Evolutionary conservation across 2,113 vertebrate genomes (phyloP), one percentile per base, ranked within the genome.

Genomic region (Eonycteris spelaea): DNA sequence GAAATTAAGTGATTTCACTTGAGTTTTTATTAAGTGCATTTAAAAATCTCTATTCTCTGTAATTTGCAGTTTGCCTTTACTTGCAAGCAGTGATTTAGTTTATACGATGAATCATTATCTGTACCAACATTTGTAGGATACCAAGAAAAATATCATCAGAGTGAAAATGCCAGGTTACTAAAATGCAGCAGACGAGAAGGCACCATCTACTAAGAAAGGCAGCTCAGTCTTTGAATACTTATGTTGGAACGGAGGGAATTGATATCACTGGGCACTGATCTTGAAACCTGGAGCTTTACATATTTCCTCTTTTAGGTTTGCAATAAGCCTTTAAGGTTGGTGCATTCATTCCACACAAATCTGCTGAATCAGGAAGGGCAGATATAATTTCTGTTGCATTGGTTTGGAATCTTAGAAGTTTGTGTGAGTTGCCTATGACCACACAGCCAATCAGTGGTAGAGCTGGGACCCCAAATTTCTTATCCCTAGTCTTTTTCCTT

Each of bases 1-100:
- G 91, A 86, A 86, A 97, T 98, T 97, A 97, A 98, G 96, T 97
- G 96, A 97, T 93, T 97, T 97, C 94, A 91, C 94, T 97, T 97
- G 94, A 95, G 94, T 97, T 96, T 97, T 96, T 96, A 98, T 98
- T 98, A 95, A 97, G 93, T 97, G 95, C 88, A 75, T 96, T 97
- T 97, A 91, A 61, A 94, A 97, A 92, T 51, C 89, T 94, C 95
- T 78, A 3, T 95, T 91, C 79, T 86, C 94, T 97, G 40, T 97
- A 98, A 98, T 97, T 97, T 97, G 86, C 96, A 96, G 94, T 91
- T 96, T 78, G 45, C 94, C 68, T 97, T 96, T 97, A 95, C 65
- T 97, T 90, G n/a, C 83, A 96, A 93, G 92, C 92, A 74, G 61
- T 97, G 96, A 97, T 97, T 97, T 89, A 89, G 95, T 97, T 95